A percentile compares a stretch with the other conserved stretches of the same genome.
Conservation (phyloP, 2,113 vertebrate species). For the Dasypus novemcinctus region DNA sequence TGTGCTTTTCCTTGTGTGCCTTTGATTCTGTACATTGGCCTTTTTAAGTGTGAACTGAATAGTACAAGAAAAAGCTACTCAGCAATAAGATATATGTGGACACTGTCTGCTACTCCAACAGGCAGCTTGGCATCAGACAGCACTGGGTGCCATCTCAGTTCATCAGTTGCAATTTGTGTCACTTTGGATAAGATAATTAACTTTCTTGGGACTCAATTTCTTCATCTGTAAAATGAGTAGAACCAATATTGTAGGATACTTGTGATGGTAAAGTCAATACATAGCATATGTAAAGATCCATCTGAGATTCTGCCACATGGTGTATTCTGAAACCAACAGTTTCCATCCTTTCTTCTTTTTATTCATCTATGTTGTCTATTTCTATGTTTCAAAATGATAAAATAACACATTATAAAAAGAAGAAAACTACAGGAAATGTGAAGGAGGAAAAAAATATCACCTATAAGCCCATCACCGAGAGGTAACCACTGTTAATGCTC, state of each 20-base stretch:
- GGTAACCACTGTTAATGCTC: neutral
- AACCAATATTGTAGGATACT: neutral
- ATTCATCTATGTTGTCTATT: neutral
- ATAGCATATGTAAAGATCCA: neutral
- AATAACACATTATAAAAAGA: neutral
- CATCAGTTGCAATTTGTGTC: too few species aligned
- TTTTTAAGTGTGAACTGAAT: neutral
- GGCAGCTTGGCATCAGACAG: neutral
- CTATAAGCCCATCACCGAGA: neutral
- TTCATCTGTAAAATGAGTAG: neutral
- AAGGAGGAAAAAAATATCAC: neutral
- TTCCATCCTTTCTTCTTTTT: neutral
- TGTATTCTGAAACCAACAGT: neutral
- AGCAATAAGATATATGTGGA: rapidly evolving
- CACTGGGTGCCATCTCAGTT: too few species aligned
- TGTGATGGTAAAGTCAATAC: neutral
- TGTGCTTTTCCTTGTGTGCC: neutral
- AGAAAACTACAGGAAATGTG: neutral
- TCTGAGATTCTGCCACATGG: neutral
- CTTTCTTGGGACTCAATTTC: neutral
- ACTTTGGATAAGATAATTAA: too few species aligned
- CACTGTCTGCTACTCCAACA: neutral
- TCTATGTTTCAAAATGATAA: slow-evolving; percentile 1
- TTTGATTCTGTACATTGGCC: neutral
- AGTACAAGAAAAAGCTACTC: neutral